These are phyloP conservation scores for Portunus trituberculatus DNA, from an alignment of 1,140 invertebrate genomes.

Conservation along the genomic window DNA sequence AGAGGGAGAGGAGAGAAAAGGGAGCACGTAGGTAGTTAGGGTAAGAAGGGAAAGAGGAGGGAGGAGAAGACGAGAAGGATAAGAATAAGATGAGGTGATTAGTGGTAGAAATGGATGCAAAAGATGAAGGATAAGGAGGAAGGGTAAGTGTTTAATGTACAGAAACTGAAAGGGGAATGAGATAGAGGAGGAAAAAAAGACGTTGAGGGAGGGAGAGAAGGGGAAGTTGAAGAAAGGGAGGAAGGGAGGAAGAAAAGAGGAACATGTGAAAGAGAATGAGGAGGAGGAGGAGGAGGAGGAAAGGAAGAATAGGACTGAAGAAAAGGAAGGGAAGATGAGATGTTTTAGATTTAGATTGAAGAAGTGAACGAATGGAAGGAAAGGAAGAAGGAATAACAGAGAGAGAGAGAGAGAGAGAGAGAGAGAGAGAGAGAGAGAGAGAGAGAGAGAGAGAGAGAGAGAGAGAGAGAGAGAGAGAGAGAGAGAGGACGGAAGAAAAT, in stretches of 20 bases:
- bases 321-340: no score
- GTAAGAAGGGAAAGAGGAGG: neutral
- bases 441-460: neutral
- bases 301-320: no score
- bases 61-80: neutral
- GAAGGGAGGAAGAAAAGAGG: neutral
- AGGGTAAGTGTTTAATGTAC: neutral
- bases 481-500: neutral
- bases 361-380: no score
- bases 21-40: neutral
- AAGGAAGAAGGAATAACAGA: neutral
- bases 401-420: neutral
- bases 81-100: neutral
- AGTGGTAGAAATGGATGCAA: neutral
- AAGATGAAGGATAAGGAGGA: neutral
- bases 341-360: no score
- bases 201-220: neutral
- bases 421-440: neutral
- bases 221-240: neutral
- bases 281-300: neutral
- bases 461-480: neutral
- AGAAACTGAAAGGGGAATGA: neutral
- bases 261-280: neutral
- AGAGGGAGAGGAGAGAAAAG: neutral
- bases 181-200: neutral